Evolutionary conservation across 2,113 vertebrate genomes (phyloP).

Genomic region (Dipodomys merriami): DNA sequence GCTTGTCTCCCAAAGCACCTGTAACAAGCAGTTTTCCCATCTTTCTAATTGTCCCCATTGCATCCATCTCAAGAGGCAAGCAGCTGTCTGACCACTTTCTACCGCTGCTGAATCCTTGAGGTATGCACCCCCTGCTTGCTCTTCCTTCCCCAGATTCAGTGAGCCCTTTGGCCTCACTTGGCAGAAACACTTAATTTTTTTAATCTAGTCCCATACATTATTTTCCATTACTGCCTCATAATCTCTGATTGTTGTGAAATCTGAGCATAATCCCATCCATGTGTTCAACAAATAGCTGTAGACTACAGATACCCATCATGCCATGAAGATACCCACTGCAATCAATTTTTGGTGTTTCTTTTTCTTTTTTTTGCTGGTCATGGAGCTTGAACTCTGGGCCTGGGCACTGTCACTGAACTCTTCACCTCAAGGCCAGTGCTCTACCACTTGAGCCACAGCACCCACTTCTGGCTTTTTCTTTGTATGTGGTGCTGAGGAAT

Average conservation of each 20-base stretch:
- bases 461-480: too few relatives aligned
- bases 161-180: neutral
- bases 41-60: neutral
- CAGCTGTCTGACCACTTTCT: neutral
- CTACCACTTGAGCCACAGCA: too few relatives aligned
- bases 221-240: neutral
- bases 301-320: neutral
- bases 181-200: neutral
- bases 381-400: too few relatives aligned
- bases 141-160: neutral
- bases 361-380: too few relatives aligned
- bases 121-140: neutral
- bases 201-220: neutral
- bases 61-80: neutral
- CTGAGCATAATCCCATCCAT: neutral
- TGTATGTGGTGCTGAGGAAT: too few relatives aligned
- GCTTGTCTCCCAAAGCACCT: neutral
- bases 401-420: too few relatives aligned
- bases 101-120: neutral
- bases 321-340: neutral
- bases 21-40: neutral
- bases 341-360: neutral
- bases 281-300: neutral
- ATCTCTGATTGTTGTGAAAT: constrained; percentile 5
- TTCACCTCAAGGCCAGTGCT: too few relatives aligned